A percentile compares a stretch with the other conserved stretches of the same genome.
These are phyloP conservation scores for Narcine bancroftii DNA, from an alignment of 2,113 vertebrate species.

Conservation along the genomic window DNA sequence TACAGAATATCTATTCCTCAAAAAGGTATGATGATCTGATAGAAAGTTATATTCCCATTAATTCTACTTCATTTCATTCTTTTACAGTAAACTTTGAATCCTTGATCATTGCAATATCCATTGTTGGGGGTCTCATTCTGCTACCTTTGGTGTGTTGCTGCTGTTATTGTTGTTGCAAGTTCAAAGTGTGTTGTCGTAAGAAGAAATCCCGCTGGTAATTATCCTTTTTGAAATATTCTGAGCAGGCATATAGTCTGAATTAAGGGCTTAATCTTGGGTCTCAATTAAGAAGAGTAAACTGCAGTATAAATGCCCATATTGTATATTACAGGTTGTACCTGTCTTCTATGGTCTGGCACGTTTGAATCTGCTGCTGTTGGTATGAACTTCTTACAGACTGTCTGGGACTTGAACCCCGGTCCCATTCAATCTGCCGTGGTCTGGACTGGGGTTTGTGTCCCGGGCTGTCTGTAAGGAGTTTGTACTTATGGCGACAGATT, in stretches of 20 bases:
- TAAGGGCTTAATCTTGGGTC: neutral
- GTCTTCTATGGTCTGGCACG: too few relatives aligned
- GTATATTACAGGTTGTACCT: too few relatives aligned
- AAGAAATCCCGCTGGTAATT: conserved; percentile 54
- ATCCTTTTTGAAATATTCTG: neutral
- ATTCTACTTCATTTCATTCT: conserved; percentile 38
- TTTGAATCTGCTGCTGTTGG: too few relatives aligned
- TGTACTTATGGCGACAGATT: too few relatives aligned
- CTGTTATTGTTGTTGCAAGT: conserved; percentile 63
- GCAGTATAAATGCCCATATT: neutral
- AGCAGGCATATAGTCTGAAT: neutral
- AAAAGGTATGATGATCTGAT: neutral
- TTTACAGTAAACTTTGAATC: conserved; percentile 75
- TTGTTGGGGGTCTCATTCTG: conserved; percentile 58
- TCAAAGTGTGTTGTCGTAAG: conserved; percentile 48
- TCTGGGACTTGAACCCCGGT: too few relatives aligned
- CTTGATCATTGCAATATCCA: conserved; percentile 67
- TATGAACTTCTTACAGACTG: too few relatives aligned
- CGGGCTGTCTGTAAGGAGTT: too few relatives aligned
- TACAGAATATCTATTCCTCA: too few relatives aligned
- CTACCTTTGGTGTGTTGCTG: conserved; percentile 59
- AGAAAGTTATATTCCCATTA: neutral
- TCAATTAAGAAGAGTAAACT: neutral
- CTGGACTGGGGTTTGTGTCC: too few relatives aligned
- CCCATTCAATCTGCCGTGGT: too few relatives aligned